phyloP scores from a whole-genome alignment of 1,140 invertebrate species.

The Sweltsa coloradensis region DNA sequence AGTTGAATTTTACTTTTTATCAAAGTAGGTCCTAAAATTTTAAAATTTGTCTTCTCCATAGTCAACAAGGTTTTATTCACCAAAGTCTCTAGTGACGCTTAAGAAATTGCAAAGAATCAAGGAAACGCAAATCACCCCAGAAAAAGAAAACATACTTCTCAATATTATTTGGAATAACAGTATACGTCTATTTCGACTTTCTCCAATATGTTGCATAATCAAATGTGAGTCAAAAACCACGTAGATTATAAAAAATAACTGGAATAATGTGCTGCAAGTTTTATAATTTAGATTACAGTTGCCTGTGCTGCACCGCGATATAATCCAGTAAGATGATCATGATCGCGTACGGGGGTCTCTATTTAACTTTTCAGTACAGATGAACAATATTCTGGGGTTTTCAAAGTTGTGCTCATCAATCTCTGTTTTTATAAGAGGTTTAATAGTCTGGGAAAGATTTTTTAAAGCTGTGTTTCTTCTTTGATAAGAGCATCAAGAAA shows the following conservation, averaged over 20 bases:
- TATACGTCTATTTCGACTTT: not conserved
- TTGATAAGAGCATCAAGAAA: too few species aligned
- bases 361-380: too few species aligned
- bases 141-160: not conserved
- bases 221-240: not conserved
- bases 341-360: not conserved
- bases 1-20: slow-evolving; percentile 13
- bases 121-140: slow-evolving; percentile 18
- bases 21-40: not conserved
- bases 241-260: not conserved
- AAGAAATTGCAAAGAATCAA: slow-evolving; percentile 25
- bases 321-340: not conserved
- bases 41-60: slow-evolving; percentile 10
- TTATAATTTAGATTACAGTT: not conserved
- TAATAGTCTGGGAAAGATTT: too few species aligned
- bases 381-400: too few species aligned
- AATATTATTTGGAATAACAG: not conserved
- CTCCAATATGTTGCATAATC: not conserved
- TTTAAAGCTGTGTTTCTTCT: too few species aligned
- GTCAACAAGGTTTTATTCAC: slow-evolving; percentile 8
- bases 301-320: not conserved
- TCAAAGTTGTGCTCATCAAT: too few species aligned
- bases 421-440: too few species aligned
- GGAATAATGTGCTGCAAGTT: not conserved
- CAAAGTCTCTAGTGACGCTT: slow-evolving; percentile 18